phyloP scores from a whole-genome alignment of 2,888 invertebrate genomes.

The Macaria liturata region DNA sequence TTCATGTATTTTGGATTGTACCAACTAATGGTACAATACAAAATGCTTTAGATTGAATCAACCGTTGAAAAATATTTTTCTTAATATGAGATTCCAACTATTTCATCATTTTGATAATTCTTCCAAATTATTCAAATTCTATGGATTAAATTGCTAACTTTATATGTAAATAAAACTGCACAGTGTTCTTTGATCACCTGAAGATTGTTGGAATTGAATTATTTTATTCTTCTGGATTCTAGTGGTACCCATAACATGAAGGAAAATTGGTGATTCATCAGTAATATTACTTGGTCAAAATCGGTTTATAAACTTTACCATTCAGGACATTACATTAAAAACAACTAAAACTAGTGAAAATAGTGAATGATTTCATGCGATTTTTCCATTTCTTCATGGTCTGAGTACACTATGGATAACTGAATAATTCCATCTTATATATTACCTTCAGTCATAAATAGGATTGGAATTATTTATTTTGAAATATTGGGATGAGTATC shows the following conservation, averaged over 20 bases:
- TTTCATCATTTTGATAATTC: background rate
- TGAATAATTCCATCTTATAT: background rate
- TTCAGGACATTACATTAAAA: background rate
- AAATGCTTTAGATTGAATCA: background rate
- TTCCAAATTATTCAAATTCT: too few relatives aligned
- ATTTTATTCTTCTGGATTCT: too few relatives aligned
- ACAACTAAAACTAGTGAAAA: too few relatives aligned
- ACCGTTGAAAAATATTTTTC: too few relatives aligned
- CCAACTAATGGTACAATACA: background rate
- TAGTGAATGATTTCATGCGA: too few relatives aligned
- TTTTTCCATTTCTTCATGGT: conserved; percentile 41
- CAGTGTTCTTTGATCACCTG: too few relatives aligned
- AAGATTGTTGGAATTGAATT: too few relatives aligned
- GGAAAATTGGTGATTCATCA: background rate
- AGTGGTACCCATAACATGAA: conserved; percentile 55
- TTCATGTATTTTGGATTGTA: background rate
- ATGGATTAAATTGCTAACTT: too few relatives aligned
- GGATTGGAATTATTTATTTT: background rate
- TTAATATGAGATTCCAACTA: background rate
- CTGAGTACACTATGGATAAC: conserved; percentile 48
- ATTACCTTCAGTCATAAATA: conserved; percentile 2
- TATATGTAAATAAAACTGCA: too few relatives aligned
- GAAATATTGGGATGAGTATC: conserved; percentile 33
- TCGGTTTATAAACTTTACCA: too few relatives aligned
- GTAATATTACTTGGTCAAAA: too few relatives aligned